Conservation (phyloP, 1,140 invertebrate species). For the Platyscapa corneri region DNA sequence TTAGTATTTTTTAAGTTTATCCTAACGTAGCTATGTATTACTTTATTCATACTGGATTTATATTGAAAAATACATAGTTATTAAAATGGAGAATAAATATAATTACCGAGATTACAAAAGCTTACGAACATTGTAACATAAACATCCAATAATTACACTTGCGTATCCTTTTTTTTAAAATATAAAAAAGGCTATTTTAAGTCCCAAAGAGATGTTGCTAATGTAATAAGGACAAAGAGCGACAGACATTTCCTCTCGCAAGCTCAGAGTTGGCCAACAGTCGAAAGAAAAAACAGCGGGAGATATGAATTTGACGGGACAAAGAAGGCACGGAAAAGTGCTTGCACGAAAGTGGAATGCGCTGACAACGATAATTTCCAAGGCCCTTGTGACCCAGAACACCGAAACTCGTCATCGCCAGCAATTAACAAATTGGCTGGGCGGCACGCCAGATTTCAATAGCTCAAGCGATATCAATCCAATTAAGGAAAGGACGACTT, state of each 20-base stretch:
- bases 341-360: background rate
- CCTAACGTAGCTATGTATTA: no score
- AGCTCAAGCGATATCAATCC: slow-evolving; percentile 31
- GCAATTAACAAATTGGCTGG: slow-evolving; percentile 52
- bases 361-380: background rate
- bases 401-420: slow-evolving; percentile 49
- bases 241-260: background rate
- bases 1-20: no score
- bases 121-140: no score
- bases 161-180: no score
- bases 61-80: no score
- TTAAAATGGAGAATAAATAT: no score
- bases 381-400: slow-evolving; percentile 44
- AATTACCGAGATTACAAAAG: no score
- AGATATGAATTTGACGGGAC: background rate
- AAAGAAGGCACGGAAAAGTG: background rate
- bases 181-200: no score
- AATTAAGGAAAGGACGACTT: slow-evolving; percentile 41
- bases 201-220: no score
- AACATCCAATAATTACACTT: no score
- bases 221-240: no score
- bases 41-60: no score
- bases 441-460: slow-evolving; percentile 38
- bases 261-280: background rate
- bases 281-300: background rate